phyloP scores from a whole-genome alignment of 2,113 vertebrate genomes.

The Vulpes ferrilata region DNA sequence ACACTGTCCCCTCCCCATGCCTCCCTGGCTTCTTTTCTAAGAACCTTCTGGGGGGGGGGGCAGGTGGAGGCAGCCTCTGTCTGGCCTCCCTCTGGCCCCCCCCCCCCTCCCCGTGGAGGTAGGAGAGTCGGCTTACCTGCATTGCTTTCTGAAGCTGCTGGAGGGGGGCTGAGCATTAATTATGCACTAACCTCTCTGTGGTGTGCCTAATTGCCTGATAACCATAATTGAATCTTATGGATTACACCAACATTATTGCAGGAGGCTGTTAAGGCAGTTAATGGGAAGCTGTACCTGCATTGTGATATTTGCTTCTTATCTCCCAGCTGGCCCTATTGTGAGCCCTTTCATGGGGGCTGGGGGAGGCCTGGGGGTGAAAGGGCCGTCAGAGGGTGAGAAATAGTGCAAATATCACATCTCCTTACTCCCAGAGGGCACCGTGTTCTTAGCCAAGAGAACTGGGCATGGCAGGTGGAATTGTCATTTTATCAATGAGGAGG shows the following conservation, averaged over 20 bases:
- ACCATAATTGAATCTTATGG: constrained; percentile 68
- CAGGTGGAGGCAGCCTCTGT: not conserved
- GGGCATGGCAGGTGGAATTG: not conserved
- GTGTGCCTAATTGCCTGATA: constrained; percentile 72
- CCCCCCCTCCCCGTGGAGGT: not conserved
- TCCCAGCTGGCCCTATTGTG: not conserved
- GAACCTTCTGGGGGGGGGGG: not conserved
- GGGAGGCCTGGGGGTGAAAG: not conserved
- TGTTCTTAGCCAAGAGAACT: not conserved
- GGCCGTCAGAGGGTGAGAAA: not conserved
- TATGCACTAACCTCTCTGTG: constrained; percentile 27
- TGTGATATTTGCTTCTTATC: constrained; percentile 48
- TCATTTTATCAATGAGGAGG: not conserved
- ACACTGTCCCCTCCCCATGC: fast-evolving
- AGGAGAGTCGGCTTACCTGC: not conserved
- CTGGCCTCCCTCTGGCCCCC: not conserved
- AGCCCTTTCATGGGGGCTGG: not conserved
- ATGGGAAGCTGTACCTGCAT: not conserved
- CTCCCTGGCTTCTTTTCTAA: not conserved
- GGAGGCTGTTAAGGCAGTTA: constrained; percentile 49
- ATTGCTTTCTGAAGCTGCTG: not conserved
- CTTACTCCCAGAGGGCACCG: fast-evolving
- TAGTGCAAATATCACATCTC: fast-evolving
- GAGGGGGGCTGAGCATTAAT: not conserved
- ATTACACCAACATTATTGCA: constrained; percentile 45